These are phyloP conservation scores for Trachymyrmex cornetzi DNA, from an alignment of 1,140 invertebrate species.

Conservation along the genomic window DNA sequence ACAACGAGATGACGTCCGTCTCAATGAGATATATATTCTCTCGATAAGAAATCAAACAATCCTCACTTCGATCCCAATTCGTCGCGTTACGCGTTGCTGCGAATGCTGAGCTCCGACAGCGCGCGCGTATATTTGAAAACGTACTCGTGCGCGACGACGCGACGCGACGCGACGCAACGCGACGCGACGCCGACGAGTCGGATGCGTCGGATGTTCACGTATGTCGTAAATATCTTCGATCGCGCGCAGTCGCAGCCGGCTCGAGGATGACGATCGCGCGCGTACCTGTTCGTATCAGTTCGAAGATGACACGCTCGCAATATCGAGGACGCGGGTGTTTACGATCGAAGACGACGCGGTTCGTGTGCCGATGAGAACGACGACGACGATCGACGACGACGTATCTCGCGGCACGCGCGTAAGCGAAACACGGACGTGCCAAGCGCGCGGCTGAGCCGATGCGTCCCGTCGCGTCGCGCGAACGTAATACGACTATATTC, in stretches of 20 bases:
- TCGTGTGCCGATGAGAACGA: neutral
- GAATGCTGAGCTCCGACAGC: neutral
- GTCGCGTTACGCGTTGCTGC: neutral
- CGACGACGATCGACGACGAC: slow-evolving; percentile 26
- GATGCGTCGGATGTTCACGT: slow-evolving; percentile 35
- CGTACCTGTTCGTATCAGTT: neutral
- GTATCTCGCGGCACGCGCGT: slow-evolving; percentile 48
- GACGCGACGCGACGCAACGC: too few species aligned
- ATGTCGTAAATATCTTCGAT: slow-evolving; percentile 36
- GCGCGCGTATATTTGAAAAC: slow-evolving; percentile 58
- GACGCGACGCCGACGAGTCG: neutral
- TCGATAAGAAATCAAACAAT: neutral
- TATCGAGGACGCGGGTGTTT: neutral
- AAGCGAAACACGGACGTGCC: slow-evolving; percentile 55
- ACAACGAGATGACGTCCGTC: neutral
- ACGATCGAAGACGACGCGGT: slow-evolving; percentile 36
- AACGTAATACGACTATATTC: slow-evolving; percentile 79
- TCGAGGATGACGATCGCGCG: neutral
- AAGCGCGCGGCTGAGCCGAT: slow-evolving; percentile 72
- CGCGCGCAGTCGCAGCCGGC: slow-evolving; percentile 16
- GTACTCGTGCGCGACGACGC: neutral
- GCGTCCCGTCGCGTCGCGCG: slow-evolving; percentile 78
- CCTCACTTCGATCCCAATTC: slow-evolving; percentile 10
- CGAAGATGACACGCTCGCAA: neutral
- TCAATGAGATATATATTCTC: neutral